Base-by-base conservation (phyloP, 2,797 vertebrate species). In the Miichthys miiuy region DNA sequence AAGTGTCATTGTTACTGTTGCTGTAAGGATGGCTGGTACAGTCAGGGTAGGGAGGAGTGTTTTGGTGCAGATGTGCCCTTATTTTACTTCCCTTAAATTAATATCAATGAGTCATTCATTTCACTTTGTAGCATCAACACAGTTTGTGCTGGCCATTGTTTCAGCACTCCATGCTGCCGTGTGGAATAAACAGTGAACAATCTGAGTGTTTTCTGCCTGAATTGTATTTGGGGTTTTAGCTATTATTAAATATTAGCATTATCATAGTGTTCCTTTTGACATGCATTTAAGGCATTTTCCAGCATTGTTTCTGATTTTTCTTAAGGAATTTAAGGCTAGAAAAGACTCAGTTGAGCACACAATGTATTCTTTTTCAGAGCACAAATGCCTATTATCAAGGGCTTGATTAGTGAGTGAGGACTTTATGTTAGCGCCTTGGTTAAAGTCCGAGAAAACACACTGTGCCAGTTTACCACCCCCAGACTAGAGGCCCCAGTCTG, bases 401-500 rank as follows among this genome's bases (percentile, higher is more conserved):
- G 21, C 27, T 41, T 66, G 34, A 16, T 47, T 65, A 55, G 5
- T 2, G n/a, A 66, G 50, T 41, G 38, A 64, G 51, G 44, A 51
- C 0, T 3, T 55, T n/a, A 20, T n/a, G 48, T 70, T 48, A 61
- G 25, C 0, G 17, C 51, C 18, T 27, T 9, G 50, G 48, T 60
- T 47, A 13, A 67, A 69, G 34, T 62, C 54, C 46, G 18, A 66
- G 27, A 66, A 71, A 74, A 41, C 30, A 41, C 30, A 46, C 70
- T 47, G n/a, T 68, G 54, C 54, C 42, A 55, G 25, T 54, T 34
- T 3, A 55, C 55, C 72, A 58, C 64, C 52, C 52, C 62, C 64
- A 72, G 38, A 79, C 81, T 56, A 46, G 57, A 86, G 75, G 65
- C 85, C 77, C 41, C n/a, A 13, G 38, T 75, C 76, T 61, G 38